Conservation (phyloP, 2,113 vertebrate genomes). For the Cavia porcellus region DNA sequence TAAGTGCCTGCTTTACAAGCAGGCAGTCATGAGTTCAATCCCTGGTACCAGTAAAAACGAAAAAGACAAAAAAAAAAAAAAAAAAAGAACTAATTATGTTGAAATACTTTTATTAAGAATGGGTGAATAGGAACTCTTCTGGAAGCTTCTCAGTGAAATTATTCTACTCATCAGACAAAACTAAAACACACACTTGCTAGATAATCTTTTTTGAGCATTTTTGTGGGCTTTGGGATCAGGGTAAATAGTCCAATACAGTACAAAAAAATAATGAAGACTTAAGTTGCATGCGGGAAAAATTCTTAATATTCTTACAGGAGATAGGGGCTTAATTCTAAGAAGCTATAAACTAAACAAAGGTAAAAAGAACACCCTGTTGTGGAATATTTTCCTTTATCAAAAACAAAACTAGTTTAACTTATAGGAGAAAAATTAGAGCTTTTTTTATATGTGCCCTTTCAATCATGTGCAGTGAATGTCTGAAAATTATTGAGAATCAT, state of each 20-base stretch:
- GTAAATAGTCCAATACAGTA: slow-evolving; percentile 3
- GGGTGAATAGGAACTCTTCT: not conserved
- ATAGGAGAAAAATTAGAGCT: not conserved
- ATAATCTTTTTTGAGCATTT: slow-evolving; percentile 2
- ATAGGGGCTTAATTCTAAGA: slow-evolving; percentile 11
- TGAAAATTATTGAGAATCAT: slow-evolving; percentile 48
- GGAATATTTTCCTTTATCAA: slow-evolving; percentile 30
- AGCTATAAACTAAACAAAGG: slow-evolving; percentile 32
- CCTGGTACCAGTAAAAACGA: no score
- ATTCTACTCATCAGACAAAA: slow-evolving; percentile 27
- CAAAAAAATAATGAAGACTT: slow-evolving; percentile 1
- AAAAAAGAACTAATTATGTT: slow-evolving; percentile 42
- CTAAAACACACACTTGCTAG: not conserved
- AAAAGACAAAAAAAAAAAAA: no score
- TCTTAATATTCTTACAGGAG: slow-evolving; percentile 36
- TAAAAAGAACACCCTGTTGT: slow-evolving; percentile 24
- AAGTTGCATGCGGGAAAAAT: slow-evolving; percentile 22
- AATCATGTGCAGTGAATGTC: not conserved
- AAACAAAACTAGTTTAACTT: slow-evolving; percentile 45
- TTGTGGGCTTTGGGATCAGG: slow-evolving; percentile 2
- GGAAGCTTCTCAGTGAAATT: slow-evolving; percentile 50
- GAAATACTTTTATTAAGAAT: slow-evolving; percentile 16
- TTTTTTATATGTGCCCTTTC: not conserved
- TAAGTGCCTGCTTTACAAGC: no score
- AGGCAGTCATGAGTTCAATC: no score